Evolutionary conservation across 1,140 invertebrate species (phyloP).

Genomic region (Belonocnema kinseyi): DNA sequence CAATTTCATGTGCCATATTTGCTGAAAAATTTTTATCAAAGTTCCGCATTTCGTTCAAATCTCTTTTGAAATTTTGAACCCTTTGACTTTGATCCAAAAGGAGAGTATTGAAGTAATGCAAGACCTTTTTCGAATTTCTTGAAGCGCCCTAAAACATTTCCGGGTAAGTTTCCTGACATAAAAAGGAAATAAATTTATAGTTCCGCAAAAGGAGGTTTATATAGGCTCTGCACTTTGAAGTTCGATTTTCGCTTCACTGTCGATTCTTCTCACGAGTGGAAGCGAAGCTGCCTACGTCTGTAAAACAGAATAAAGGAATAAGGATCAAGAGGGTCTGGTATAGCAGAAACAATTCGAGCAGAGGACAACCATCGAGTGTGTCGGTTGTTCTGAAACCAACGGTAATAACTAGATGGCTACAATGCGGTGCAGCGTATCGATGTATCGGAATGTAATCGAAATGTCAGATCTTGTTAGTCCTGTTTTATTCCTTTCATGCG

Average conservation of each 20-base stretch:
- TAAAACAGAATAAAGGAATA: conserved; percentile 15
- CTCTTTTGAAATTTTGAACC: no score
- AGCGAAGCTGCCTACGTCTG: conserved; percentile 4
- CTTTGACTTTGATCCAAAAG: no score
- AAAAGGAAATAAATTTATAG: not conserved
- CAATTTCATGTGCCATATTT: no score
- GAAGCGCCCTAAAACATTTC: no score
- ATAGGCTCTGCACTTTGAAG: not conserved
- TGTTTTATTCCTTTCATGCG: not conserved
- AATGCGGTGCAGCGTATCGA: not conserved
- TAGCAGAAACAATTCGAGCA: conserved; percentile 4
- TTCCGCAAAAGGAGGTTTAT: not conserved
- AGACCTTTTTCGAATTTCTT: no score
- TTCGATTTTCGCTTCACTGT: not conserved
- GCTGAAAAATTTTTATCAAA: no score
- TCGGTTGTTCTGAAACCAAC: not conserved
- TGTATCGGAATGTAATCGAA: conserved; percentile 29
- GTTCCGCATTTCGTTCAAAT: no score
- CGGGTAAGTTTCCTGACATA: not conserved
- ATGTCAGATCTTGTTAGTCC: conserved; percentile 10
- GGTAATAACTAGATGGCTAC: no score
- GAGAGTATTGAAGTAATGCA: no score
- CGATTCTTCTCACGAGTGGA: not conserved
- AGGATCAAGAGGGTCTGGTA: conserved; percentile 24
- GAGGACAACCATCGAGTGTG: conserved; percentile 14